Base-by-base conservation (phyloP, 2,797 vertebrate species). In the Anabas testudineus region DNA sequence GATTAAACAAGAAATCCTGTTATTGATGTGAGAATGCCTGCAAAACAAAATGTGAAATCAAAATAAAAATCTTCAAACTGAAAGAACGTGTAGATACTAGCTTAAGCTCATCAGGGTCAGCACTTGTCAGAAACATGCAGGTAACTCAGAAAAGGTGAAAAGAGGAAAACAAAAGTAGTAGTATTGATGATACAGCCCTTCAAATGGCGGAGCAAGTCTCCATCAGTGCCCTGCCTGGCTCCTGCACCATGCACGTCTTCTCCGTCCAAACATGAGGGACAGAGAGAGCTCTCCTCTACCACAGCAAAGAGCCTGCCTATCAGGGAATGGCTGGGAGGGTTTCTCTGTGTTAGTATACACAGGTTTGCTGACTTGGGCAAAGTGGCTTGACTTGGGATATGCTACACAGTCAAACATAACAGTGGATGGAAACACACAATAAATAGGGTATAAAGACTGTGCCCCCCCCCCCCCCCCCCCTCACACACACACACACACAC, bases 211-310 rank as follows among this genome's bases (percentile, higher is more conserved):
- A 95, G 91, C 92, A 93, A 93, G 94, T 91, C 69, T 90, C 93
- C 93, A 94, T 92, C 94, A 93, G 94, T 92, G 94, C 94, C 91
- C 94, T 94, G 93, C 93, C 89, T 92, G 92, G 85, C 88, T 93
- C 90, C 94, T 92, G 93, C 95, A 94, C 94, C 95, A 96, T 96
- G 96, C 95, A 95, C 92, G 92, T 97, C 95, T 94, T 96, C 95
- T 93, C 90, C 92, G 93, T 95, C 95, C 95, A 96, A 96, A 96
- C 95, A 96, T 94, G 94, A 95, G 94, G 94, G 86, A 87, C 84
- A 85, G 80, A 89, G 75, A 88, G 87, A 62, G 94, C 85, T 93
- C 91, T 93, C 93, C 87, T 92, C 90, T 91, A 93, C 83, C 90
- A 88, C 88, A 88, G 91, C 90, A 94, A 88, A 95, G 56, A 43